Base-by-base conservation (phyloP, 1,140 invertebrate species). In the Aphaenogaster ashmeadi region DNA sequence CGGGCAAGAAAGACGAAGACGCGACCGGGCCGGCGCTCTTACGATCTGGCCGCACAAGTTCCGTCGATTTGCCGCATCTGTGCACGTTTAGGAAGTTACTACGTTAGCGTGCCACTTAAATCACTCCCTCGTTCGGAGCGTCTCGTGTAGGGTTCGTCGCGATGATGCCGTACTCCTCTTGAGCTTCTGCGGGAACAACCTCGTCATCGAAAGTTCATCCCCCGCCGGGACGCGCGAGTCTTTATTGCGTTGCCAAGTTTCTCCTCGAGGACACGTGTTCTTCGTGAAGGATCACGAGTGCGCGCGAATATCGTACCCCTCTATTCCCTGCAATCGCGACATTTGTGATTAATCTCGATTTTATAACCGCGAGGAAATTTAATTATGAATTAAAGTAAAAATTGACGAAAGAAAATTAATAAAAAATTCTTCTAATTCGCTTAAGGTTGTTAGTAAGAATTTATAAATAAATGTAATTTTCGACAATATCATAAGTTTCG, bases 11-110 rank as follows among this genome's bases (percentile, higher is more conserved):
- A 62, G 84, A 86, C 77, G 62, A 89, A 84, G 80, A 84, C 69
- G 54, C 71, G 71, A 80, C 36, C 33, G 77, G 27, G 38, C 72
- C 27, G 27, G 11, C n/a, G 58, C 50, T 90, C 92, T 93, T 93
- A 93, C 90, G 92, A 93, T 93, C 90, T 90, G 91, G 90, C 90
- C 91, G 91, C 86, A 79, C 89, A 95, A 95, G 91, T 95, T 95
- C 84, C 92, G 94, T 95, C 94, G 95, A 95, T 95, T 95, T 94
- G 94, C 93, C 94, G 94, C 95, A 95, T 95, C 95, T 95, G 95
- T 94, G 94, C 92, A 77, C 89, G 88, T 91, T 72, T 87, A 78
- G 87, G 90, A 94, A 94, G 92, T 95, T 95, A 93, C 92, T 94
- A 93, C 89, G 93, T 94, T 94, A 92, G 91, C 85, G 91, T 91